Evolutionary conservation across 2,888 invertebrate species (phyloP).

Genomic region (Polyommatus icarus): DNA sequence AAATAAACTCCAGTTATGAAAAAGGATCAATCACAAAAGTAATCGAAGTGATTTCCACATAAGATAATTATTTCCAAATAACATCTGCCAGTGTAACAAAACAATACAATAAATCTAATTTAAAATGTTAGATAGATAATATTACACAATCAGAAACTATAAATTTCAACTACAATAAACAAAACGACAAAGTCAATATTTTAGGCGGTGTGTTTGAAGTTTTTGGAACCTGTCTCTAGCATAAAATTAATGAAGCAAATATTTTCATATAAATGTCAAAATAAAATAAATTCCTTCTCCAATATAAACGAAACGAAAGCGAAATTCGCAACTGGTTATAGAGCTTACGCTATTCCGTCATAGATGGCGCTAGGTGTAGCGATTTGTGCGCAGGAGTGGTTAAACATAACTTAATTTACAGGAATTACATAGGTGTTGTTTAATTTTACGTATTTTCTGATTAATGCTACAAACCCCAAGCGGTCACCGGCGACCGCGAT

Average conservation of each 20-base stretch:
- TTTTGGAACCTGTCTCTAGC: background rate
- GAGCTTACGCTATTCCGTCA: slow-evolving; percentile 17
- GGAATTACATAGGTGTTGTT: no score
- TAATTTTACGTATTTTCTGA: background rate
- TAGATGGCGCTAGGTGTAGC: slow-evolving; percentile 12
- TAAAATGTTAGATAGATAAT: background rate
- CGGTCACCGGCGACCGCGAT: no score
- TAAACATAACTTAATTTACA: background rate
- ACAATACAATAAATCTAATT: background rate
- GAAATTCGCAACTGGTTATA: background rate
- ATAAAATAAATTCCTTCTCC: background rate
- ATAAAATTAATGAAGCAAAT: slow-evolving; percentile 15
- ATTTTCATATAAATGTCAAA: background rate
- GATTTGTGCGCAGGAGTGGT: background rate
- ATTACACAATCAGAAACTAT: background rate
- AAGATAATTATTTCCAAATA: background rate
- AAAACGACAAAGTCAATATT: background rate
- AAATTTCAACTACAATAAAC: background rate
- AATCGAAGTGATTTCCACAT: background rate
- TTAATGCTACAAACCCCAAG: no score
- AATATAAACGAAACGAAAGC: background rate
- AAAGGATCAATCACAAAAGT: background rate
- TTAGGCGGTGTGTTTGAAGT: slow-evolving; percentile 6
- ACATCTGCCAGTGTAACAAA: background rate
- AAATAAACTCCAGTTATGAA: background rate